Evolutionary conservation across 2,797 vertebrate genomes (phyloP).

Genomic region (Scyliorhinus canicula): DNA sequence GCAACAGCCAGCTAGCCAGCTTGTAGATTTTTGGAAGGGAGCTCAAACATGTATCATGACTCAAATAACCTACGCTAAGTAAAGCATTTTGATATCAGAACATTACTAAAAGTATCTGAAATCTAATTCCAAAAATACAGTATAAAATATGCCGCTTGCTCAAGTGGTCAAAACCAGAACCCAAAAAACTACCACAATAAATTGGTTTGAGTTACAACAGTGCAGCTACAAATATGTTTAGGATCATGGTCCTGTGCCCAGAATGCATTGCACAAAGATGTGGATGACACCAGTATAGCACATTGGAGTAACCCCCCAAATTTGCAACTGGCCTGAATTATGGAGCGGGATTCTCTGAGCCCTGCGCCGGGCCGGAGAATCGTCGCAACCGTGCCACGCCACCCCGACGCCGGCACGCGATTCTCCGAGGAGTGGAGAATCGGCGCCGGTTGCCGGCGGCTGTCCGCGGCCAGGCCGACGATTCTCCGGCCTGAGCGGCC

Average conservation of each 20-base stretch:
- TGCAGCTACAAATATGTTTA: neutral
- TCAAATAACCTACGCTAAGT: neutral
- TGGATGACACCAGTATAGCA: neutral
- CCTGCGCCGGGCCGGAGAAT: too few species aligned
- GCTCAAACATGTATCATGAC: neutral
- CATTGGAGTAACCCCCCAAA: neutral
- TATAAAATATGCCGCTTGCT: neutral
- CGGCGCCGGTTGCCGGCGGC: too few species aligned
- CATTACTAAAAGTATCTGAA: neutral
- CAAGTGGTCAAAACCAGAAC: neutral
- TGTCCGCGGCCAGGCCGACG: too few species aligned
- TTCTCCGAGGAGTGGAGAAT: too few species aligned
- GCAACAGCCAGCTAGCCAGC: too few species aligned
- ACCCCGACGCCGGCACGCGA: too few species aligned
- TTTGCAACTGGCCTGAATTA: neutral
- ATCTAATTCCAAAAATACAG: neutral
- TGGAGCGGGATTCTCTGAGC: too few species aligned
- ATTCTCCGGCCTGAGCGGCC: too few species aligned
- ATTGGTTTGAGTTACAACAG: neutral
- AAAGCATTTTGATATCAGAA: neutral
- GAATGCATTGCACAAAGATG: neutral
- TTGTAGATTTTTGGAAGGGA: neutral
- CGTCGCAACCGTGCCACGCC: too few species aligned
- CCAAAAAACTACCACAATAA: slow-evolving; percentile 7
- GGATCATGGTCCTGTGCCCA: neutral